phyloP scores from a whole-genome alignment of 2,113 vertebrate species.

The Myiopsitta monachus region DNA sequence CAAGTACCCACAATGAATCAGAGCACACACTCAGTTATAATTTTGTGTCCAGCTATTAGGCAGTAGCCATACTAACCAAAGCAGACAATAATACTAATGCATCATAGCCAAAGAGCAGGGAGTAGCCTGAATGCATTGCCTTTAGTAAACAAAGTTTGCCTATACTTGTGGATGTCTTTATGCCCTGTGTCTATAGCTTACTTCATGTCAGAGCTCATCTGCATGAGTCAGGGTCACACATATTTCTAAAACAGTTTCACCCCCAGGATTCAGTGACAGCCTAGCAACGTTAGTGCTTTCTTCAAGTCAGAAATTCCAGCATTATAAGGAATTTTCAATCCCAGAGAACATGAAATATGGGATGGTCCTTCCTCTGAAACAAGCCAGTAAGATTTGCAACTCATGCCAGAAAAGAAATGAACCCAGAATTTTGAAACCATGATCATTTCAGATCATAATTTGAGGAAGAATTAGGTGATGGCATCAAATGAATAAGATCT shows the following conservation, averaged over 20 bases:
- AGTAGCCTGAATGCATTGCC: neutral
- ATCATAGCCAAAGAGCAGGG: neutral
- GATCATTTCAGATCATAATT: neutral
- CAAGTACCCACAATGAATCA: neutral
- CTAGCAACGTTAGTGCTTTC: neutral
- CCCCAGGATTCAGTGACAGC: neutral
- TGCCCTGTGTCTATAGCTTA: neutral
- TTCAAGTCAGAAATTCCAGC: neutral
- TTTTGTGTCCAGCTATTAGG: neutral
- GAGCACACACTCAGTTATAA: neutral
- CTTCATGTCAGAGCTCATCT: neutral
- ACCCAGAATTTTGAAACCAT: neutral
- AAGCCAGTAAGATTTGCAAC: neutral
- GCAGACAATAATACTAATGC: neutral
- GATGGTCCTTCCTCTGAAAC: neutral
- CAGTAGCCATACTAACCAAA: neutral
- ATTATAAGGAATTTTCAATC: neutral
- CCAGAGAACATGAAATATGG: neutral
- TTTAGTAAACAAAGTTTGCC: neutral
- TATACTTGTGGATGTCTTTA: neutral
- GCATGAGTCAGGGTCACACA: fast-evolving
- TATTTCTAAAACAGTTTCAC: neutral
- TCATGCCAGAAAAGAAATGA: neutral
- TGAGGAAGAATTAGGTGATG: neutral
- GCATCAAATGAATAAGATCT: neutral